Base-by-base conservation (phyloP, 2,888 invertebrate genomes). In the Mechanitis mazaeus region DNA sequence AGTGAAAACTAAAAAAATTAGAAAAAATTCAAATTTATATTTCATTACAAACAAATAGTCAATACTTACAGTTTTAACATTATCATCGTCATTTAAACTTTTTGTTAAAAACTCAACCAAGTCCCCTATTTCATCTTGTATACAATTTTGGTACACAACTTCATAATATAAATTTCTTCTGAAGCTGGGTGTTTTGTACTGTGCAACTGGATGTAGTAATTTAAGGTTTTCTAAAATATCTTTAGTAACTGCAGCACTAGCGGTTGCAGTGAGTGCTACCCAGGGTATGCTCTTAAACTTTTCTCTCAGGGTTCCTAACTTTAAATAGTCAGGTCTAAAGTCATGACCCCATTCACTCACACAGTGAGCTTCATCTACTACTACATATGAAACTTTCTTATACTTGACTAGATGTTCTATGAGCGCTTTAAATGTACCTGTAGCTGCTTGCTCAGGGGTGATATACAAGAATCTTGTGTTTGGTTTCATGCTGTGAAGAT, bases 271-370 rank as follows among this genome's bases (percentile, higher is more conserved):
- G 55, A 99, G 88, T 0, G 98, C 98, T 58, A 99, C 92, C 92
- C 96, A 96, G 1, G 96, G 94, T 64, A 97, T 92, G 60, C 92
- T 88, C 60, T 92, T 92, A 78, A 94, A 94, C 67, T 77, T 79
- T 64, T 89, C 90, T 72, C 89, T 76, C 53, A 90, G 71, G 59
- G 80, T 73, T 12, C 98, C 97, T 33, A 99, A 87, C 82, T 97
- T 96, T 33, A 98, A 91, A 81, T 98, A 99, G 83, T 97, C 97
- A 0, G 97, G 97, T 6, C 98, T 92, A 81, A 99, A 99, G 84
- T 99, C 98, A 85, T 99, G 99, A 0, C 99, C 99, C 99, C 99
- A 99, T 75, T 99, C 96, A 74, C 97, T 98, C 0, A 99, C 97
- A 88, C 98, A 98, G 85, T 98, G 98, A 1, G 98, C 98, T 89